Percentiles rank a stretch among this genome's conserved stretches.
Evolutionary conservation across 2,888 invertebrate species (phyloP).

Genomic region (Himalopsyche anomala): DNA sequence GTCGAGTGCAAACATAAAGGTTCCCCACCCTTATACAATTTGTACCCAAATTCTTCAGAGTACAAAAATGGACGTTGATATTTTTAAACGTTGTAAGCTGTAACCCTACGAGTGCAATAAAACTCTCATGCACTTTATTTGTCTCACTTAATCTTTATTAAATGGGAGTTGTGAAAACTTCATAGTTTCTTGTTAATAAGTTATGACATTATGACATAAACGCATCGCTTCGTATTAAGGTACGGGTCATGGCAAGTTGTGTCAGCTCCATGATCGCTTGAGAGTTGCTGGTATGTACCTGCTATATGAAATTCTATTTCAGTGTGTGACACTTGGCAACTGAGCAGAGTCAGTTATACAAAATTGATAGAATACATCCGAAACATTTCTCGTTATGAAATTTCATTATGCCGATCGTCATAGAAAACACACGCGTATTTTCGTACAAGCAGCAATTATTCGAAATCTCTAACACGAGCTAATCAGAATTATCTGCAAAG

Average conservation of each 20-base stretch:
- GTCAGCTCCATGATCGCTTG: conserved; percentile 18
- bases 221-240: conserved; percentile 41
- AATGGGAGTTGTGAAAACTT: conserved; percentile 5
- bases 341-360: neutral
- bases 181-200: conserved; percentile 37
- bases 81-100: too few species aligned
- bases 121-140: neutral
- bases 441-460: too few species aligned
- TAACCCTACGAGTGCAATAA: too few species aligned
- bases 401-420: neutral
- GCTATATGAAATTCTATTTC: conserved; percentile 31
- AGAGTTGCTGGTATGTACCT: neutral
- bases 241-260: conserved; percentile 36
- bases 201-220: conserved; percentile 29
- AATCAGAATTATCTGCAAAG: too few species aligned
- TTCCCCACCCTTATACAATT: too few species aligned
- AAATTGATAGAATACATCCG: neutral
- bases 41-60: too few species aligned
- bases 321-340: conserved; percentile 31
- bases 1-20: too few species aligned
- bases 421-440: too few species aligned
- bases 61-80: too few species aligned
- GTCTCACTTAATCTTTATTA: conserved; percentile 18
- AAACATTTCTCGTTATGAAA: neutral
- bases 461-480: too few species aligned